A percentile compares a stretch with the other conserved stretches of the same genome.
Evolutionary conservation across 2,888 invertebrate genomes (phyloP).

Genomic region (Gymnoscelis rufifasciata): DNA sequence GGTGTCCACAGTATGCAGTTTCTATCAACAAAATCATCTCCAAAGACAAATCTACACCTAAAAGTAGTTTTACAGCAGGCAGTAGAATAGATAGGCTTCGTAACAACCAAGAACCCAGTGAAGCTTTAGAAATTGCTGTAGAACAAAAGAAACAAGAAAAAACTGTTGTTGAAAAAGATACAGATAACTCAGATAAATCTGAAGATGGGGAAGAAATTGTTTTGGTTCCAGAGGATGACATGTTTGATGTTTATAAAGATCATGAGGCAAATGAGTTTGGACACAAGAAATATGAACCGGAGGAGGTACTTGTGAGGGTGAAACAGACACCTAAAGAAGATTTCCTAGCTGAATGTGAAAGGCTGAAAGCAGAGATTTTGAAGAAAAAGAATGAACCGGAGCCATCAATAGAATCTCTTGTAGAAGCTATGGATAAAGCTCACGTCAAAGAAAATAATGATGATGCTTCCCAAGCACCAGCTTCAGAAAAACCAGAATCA

Average conservation of each 20-base stretch:
- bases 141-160: conserved; percentile 6
- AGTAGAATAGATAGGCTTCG: conserved; percentile 44
- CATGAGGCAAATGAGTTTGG: conserved; percentile 68
- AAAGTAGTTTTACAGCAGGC: conserved; percentile 30
- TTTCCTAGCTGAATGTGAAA: conserved; percentile 64
- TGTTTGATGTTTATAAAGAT: conserved; percentile 72
- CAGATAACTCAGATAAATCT: conserved; percentile 20
- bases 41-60: conserved; percentile 19
- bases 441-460: conserved; percentile 36
- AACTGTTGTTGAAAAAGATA: conserved; percentile 1
- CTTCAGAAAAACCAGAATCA: not conserved
- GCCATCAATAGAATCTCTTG: conserved; percentile 52
- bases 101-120: conserved; percentile 36
- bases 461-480: not conserved
- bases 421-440: conserved; percentile 60
- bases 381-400: conserved; percentile 53
- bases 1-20: conserved; percentile 83
- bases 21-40: conserved; percentile 37
- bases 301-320: conserved; percentile 54
- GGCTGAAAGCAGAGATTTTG: conserved; percentile 59
- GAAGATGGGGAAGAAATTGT: conserved; percentile 44
- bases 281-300: conserved; percentile 66
- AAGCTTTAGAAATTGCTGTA: conserved; percentile 24
- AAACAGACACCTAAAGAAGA: conserved; percentile 43
- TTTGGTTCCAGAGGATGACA: conserved; percentile 61